Percentiles rank a stretch among this genome's conserved stretches.
These are phyloP conservation scores for Hydrotaea diabolus DNA, from an alignment of 2,888 invertebrate genomes.

Conservation along the genomic window DNA sequence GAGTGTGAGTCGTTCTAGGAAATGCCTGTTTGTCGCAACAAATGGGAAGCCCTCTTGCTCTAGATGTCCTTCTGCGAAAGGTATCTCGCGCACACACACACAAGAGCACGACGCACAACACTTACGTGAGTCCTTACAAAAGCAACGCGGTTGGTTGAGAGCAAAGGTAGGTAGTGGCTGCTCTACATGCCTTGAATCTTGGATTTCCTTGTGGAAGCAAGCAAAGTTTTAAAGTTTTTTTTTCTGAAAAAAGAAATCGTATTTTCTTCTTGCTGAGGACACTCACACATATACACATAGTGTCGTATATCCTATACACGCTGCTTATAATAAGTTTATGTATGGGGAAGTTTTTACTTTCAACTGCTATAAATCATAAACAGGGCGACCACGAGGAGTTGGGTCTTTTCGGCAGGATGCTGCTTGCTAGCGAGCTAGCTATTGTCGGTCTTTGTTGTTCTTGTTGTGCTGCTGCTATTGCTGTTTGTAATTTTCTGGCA, in stretches of 20 bases:
- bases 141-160: constrained; percentile 28
- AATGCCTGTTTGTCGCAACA: no score
- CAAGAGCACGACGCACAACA: neutral
- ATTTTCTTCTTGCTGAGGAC: constrained; percentile 25
- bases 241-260: constrained; percentile 26
- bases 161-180: constrained; percentile 56
- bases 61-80: neutral
- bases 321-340: constrained; percentile 13
- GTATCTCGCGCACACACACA: neutral
- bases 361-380: constrained; percentile 68
- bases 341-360: constrained; percentile 58
- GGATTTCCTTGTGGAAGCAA: constrained; percentile 62
- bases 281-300: constrained; percentile 18
- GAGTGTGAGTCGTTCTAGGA: neutral
- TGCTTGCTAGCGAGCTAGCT: constrained; percentile 31
- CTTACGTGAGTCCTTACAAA: neutral
- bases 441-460: constrained; percentile 33
- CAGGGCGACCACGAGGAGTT: constrained; percentile 63
- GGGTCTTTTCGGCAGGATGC: constrained; percentile 48
- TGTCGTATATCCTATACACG: constrained; percentile 25
- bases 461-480: constrained; percentile 34
- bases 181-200: constrained; percentile 60
- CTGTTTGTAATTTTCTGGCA: constrained; percentile 67
- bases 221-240: constrained; percentile 68
- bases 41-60: constrained; percentile 13